Evolutionary conservation across 2,888 invertebrate species (phyloP), one percentile per base, ranked within the genome.

Genomic region (Drosophila affinis): DNA sequence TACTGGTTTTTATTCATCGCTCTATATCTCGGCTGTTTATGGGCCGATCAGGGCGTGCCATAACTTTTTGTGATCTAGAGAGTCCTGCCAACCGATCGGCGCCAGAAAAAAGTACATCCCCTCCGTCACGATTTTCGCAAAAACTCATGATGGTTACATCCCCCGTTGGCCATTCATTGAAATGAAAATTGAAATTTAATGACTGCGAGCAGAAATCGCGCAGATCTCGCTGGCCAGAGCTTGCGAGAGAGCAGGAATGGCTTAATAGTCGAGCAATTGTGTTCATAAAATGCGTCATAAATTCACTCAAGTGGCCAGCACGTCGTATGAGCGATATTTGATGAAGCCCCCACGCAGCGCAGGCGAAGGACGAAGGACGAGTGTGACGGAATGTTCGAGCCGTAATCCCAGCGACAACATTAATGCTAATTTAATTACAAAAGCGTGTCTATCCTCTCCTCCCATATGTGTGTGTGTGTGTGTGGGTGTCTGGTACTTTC

Each of bases 361-460:
- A 21, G 29, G 29, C 29, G 24, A 45, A 46, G 55, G 27, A 7
- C 29, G 24, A 45, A 46, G 55, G 68, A 65, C 61, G 63, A 39
- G 56, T 58, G 63, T 75, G 77, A 79, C 65, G 65, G 57, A 56
- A 58, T 45, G 62, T 24, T 62, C 61, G 68, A 39, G 76, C 64
- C 78, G 65, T 76, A 76, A 74, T 62, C 74, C 78, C 68, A 73
- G 63, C 58, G 71, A 80, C 75, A 64, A 60, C 70, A 79, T 79
- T 76, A 81, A 81, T 76, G 84, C 81, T 81, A 81, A 86, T 87
- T 79, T 76, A 81, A 79, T 84, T 79, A 79, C 72, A 70, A 70
- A 76, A 79, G 71, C 77, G 71, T 81, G 83, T 72, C 75, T 75
- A 69, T 14, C 14, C 14, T 2, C 39, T 14, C 39, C 39, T 1